Evolutionary conservation across 2,888 invertebrate species (phyloP).

Genomic region (Anthrax anthrax): DNA sequence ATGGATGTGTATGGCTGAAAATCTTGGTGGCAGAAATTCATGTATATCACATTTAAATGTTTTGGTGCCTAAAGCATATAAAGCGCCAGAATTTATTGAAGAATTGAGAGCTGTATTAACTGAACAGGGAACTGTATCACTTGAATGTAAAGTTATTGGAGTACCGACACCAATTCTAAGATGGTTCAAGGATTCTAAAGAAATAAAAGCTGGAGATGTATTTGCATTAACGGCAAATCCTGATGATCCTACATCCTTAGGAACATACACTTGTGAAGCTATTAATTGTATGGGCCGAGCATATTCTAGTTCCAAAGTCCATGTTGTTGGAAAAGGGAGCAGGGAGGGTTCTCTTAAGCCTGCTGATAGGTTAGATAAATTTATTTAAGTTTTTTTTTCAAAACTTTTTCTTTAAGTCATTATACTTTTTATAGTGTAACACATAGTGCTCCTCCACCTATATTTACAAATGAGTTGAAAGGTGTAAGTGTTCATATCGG

Average conservation of each 20-base stretch:
- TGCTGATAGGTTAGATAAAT: constrained; percentile 41
- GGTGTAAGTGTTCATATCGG: constrained; percentile 65
- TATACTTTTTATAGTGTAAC: constrained; percentile 17
- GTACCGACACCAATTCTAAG: constrained; percentile 68
- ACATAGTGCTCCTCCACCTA: constrained; percentile 48
- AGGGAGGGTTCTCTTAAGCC: constrained; percentile 55
- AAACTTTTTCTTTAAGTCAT: neutral
- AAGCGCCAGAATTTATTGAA: constrained; percentile 74
- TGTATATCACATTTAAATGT: constrained; percentile 67
- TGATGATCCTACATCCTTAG: constrained; percentile 71
- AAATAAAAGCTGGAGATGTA: constrained; percentile 79
- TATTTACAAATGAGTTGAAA: constrained; percentile 59
- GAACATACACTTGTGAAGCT: constrained; percentile 78
- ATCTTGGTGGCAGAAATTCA: constrained; percentile 56
- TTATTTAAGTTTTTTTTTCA: neutral
- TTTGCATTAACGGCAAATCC: constrained; percentile 74
- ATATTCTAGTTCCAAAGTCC: constrained; percentile 70
- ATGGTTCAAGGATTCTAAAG: constrained; percentile 73
- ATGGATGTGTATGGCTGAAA: constrained; percentile 75
- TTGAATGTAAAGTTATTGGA: constrained; percentile 84
- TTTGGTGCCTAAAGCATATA: constrained; percentile 76
- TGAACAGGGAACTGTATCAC: constrained; percentile 74
- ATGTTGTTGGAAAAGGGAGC: constrained; percentile 59
- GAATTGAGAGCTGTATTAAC: constrained; percentile 70
- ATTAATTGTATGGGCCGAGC: constrained; percentile 78